phyloP scores from a whole-genome alignment of 2,888 invertebrate genomes.

The Thalpophila matura region DNA sequence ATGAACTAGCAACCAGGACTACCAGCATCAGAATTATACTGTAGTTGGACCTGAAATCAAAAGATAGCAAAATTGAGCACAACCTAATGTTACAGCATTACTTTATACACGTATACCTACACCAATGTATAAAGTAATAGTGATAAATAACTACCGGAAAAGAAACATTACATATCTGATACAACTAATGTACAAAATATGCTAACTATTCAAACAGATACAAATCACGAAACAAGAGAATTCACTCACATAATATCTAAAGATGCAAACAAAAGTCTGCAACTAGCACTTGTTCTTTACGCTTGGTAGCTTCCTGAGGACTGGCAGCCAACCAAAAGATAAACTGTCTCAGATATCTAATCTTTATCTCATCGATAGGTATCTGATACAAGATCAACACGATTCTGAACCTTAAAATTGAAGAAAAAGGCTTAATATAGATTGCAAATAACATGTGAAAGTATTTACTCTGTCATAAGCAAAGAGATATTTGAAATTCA shows the following conservation, averaged over 20 bases:
- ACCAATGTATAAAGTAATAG: no score
- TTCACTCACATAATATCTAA: constrained; percentile 57
- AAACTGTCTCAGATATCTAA: constrained; percentile 59
- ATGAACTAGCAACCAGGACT: constrained; percentile 65
- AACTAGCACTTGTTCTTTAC: constrained; percentile 42
- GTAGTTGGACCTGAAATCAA: constrained; percentile 75
- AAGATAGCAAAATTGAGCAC: not conserved
- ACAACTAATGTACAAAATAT: no score
- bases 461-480: constrained; percentile 14
- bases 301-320: constrained; percentile 39
- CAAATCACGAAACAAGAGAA: not conserved
- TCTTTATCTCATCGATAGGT: constrained; percentile 57
- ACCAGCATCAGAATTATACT: constrained; percentile 65
- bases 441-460: constrained; percentile 30
- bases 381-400: constrained; percentile 23
- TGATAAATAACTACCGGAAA: no score
- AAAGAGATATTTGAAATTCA: constrained; percentile 5
- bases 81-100: not conserved
- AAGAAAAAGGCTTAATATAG: constrained; percentile 14
- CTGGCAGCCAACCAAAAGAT: constrained; percentile 61
- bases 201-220: not conserved
- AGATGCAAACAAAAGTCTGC: constrained; percentile 44
- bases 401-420: constrained; percentile 36
- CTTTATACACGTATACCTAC: no score
- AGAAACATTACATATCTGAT: no score